Percentiles rank a stretch among this genome's conserved stretches.
phyloP scores from a whole-genome alignment of 2,113 vertebrate genomes.

The Tragulus kanchil region DNA sequence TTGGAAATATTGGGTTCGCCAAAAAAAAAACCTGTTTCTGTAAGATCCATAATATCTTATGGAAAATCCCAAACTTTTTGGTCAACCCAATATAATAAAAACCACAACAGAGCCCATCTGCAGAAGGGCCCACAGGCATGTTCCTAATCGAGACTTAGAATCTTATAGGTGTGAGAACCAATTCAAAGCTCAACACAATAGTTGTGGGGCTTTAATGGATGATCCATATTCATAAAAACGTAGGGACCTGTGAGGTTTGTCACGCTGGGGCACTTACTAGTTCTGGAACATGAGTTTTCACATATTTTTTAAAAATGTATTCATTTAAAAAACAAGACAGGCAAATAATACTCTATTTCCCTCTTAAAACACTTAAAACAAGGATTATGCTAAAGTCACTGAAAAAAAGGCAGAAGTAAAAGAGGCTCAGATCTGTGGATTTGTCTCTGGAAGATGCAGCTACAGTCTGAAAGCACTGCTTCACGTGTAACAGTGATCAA shows the following conservation, averaged over 20 bases:
- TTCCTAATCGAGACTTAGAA: constrained; percentile 29
- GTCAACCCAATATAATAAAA: constrained; percentile 1
- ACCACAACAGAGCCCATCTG: neutral
- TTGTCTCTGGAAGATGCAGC: constrained; percentile 24
- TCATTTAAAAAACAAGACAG: constrained; percentile 45
- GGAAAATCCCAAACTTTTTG: neutral
- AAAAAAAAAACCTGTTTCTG: neutral
- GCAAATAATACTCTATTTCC: constrained; percentile 56
- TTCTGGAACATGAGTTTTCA: constrained; percentile 45
- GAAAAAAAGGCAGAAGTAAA: constrained; percentile 51
- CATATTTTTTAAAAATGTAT: neutral
- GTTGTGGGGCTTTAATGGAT: neutral
- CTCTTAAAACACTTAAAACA: constrained; percentile 40
- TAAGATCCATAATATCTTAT: neutral
- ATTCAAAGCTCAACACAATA: constrained; percentile 36
- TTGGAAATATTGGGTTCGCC: neutral
- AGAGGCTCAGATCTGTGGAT: constrained; percentile 28
- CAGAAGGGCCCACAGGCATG: neutral
- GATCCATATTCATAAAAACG: neutral
- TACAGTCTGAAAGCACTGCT: neutral
- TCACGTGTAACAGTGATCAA: neutral
- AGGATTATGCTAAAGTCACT: constrained; percentile 40
- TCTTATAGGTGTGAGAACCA: neutral
- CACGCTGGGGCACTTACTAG: neutral
- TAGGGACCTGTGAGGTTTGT: neutral